A percentile compares a stretch with the other conserved stretches of the same genome.
phyloP scores from a whole-genome alignment of 2,888 invertebrate species.

The Thymelicus lineola region DNA sequence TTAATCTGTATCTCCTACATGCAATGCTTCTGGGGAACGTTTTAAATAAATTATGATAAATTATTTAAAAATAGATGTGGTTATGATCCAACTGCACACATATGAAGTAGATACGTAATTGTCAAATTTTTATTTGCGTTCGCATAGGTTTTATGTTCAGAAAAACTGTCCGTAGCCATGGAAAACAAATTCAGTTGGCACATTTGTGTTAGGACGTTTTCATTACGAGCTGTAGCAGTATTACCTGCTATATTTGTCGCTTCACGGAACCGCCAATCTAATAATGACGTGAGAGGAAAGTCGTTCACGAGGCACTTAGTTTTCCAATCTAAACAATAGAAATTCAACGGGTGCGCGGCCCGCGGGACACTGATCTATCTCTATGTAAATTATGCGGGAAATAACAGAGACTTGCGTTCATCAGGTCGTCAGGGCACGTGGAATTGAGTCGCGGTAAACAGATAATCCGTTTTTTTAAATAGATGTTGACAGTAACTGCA shows the following conservation, averaged over 20 bases:
- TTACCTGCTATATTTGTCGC: conserved; percentile 43
- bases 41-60: background rate
- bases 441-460: conserved; percentile 42
- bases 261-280: conserved; percentile 64
- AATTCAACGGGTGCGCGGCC: conserved; percentile 82
- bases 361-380: conserved; percentile 81
- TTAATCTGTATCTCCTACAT: conserved; percentile 26
- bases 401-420: conserved; percentile 78
- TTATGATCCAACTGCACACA: background rate
- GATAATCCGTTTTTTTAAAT: conserved; percentile 2
- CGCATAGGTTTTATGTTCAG: background rate
- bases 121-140: background rate
- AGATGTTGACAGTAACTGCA: no score
- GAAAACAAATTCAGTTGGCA: background rate
- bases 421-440: conserved; percentile 66
- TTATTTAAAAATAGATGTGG: background rate
- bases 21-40: background rate
- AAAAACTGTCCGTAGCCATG: background rate
- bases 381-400: conserved; percentile 84
- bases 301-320: conserved; percentile 77
- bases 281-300: conserved; percentile 79
- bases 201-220: background rate
- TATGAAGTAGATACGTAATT: background rate
- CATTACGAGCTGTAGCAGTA: background rate
- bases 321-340: conserved; percentile 86